Evolutionary conservation across 1,140 invertebrate species (phyloP), one percentile per base, ranked within the genome.

Genomic region (Hypothenemus hampei): DNA sequence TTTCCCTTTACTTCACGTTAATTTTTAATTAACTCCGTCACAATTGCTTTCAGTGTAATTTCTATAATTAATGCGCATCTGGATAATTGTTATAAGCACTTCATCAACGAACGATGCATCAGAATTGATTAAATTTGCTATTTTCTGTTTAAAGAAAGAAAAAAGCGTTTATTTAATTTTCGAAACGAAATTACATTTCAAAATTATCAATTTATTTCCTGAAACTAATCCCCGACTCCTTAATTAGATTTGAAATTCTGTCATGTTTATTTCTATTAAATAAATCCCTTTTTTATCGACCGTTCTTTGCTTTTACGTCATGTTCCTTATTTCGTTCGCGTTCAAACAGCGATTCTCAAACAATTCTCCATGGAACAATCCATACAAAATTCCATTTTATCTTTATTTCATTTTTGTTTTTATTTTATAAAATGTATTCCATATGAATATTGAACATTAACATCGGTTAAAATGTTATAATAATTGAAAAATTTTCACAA

Each of bases 201-300:
- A 44, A 43, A 41, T 41, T 43, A 44, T 33, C 39, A 35, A 53
- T 53, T 53, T 53, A 53, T 53, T 53, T 53, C 39, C 35, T 19
- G 41, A 53, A 53, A 53, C 43, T 53, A 53, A 56, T 56, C 51
- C 48, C 50, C 53, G 35, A 48, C 44, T 48, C 53, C 53, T 56
- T 56, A 56, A 56, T 56, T 56, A 56, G 53, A 56, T 56, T 56
- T 45, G 53, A 56, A 56, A 56, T 48, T 56, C 53, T 56, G 53
- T 56, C 53, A 56, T 56, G 53, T 56, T 56, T 56, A 53, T 56
- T 56, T 56, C 53, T 56, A 56, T 56, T 56, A 56, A 56, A 56
- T 56, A 56, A 56, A 56, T 56, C 53, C 53, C 53, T 56, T 56
- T 56, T 56, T 56, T 56, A 56, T 56, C 53, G 53, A 56, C 53